Conservation (phyloP, 2,113 vertebrate genomes). For the Verasper variegatus region DNA sequence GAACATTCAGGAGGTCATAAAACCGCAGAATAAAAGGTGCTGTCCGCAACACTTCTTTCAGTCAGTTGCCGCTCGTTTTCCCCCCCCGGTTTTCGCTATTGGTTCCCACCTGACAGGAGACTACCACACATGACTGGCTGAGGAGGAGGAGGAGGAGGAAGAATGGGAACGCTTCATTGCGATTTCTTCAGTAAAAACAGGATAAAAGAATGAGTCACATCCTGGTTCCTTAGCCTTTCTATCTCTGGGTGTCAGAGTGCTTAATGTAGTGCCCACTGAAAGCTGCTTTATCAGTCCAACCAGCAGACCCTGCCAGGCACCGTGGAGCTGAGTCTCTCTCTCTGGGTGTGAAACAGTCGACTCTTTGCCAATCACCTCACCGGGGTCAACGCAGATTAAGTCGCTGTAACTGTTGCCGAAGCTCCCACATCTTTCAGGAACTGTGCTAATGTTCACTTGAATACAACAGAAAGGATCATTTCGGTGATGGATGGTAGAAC, state of each 20-base stretch:
- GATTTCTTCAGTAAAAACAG: not conserved
- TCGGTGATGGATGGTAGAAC: too few relatives aligned
- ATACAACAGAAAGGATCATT: too few relatives aligned
- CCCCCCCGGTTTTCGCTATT: not conserved
- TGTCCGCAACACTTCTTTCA: slow-evolving; percentile 37
- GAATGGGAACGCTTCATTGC: not conserved
- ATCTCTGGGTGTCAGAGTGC: slow-evolving; percentile 44
- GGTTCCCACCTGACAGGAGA: slow-evolving; percentile 47
- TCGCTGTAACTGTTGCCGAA: too few relatives aligned
- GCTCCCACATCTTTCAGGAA: too few relatives aligned
- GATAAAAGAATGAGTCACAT: slow-evolving; percentile 11
- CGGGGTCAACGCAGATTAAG: too few relatives aligned
- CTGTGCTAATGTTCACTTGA: too few relatives aligned
- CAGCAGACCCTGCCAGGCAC: slow-evolving; percentile 45
- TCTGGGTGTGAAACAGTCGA: slow-evolving; percentile 12
- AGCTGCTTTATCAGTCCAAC: slow-evolving; percentile 51
- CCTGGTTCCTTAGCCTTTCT: slow-evolving; percentile 36
- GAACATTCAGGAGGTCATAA: slow-evolving; percentile 50
- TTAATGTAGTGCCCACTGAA: slow-evolving; percentile 53
- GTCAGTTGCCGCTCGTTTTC: not conserved
- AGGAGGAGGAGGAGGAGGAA: slow-evolving; percentile 2
- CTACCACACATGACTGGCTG: slow-evolving; percentile 29
- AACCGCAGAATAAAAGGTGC: slow-evolving; percentile 40
- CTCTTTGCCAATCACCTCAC: slow-evolving; percentile 8
- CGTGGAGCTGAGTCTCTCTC: slow-evolving; percentile 27